A percentile compares a stretch with the other conserved stretches of the same genome.
These are phyloP conservation scores for Pharmacophagus antenor DNA, from an alignment of 2,888 invertebrate genomes.

Conservation along the genomic window DNA sequence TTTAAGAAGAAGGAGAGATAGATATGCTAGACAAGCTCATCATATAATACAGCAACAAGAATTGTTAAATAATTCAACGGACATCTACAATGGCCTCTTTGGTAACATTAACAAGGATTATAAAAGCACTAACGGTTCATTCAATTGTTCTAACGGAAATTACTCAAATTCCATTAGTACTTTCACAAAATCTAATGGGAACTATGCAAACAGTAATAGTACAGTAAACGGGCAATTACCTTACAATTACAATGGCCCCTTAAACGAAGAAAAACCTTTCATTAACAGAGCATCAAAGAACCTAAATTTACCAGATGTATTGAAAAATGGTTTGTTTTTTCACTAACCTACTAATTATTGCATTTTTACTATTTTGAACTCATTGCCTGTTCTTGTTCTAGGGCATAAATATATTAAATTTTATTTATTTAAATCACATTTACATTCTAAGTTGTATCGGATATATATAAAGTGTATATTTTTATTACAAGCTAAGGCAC, in stretches of 20 bases:
- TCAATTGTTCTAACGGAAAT: slow-evolving; percentile 39
- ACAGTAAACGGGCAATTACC: slow-evolving; percentile 37
- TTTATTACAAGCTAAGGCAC: too few species aligned
- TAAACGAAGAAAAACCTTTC: slow-evolving; percentile 51
- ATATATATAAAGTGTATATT: too few species aligned
- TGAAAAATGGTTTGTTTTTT: slow-evolving; percentile 73
- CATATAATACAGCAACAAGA: slow-evolving; percentile 92
- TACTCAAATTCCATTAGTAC: slow-evolving; percentile 36
- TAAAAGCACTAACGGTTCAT: slow-evolving; percentile 39
- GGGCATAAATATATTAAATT: slow-evolving; percentile 4
- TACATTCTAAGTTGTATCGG: background rate
- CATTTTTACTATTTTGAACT: slow-evolving; percentile 11
- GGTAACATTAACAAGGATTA: slow-evolving; percentile 37
- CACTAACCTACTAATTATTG: slow-evolving; percentile 61
- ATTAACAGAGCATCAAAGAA: slow-evolving; percentile 46
- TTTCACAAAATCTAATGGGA: slow-evolving; percentile 36
- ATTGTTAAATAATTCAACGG: slow-evolving; percentile 60
- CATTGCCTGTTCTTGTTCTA: slow-evolving; percentile 20
- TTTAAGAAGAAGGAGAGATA: slow-evolving; percentile 88
- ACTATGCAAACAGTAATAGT: slow-evolving; percentile 43
- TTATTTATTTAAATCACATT: too few species aligned
- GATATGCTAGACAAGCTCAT: slow-evolving; percentile 91
- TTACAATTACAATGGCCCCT: slow-evolving; percentile 47
- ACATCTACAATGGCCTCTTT: slow-evolving; percentile 52
- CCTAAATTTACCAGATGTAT: slow-evolving; percentile 55